phyloP scores from a whole-genome alignment of 2,888 invertebrate genomes.

The Piscicola geometra region DNA sequence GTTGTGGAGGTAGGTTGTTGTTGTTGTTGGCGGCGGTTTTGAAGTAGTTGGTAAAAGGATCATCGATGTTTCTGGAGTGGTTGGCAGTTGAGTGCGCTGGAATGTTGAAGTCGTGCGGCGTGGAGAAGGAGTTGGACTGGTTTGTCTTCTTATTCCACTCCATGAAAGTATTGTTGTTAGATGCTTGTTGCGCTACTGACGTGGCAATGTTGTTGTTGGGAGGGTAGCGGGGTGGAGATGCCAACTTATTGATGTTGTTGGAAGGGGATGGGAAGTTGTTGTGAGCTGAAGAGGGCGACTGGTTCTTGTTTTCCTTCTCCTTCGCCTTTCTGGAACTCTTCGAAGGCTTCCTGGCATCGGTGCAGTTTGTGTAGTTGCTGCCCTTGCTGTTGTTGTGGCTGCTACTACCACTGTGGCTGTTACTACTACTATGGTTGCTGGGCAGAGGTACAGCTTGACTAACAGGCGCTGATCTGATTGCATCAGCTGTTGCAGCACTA shows the following conservation, averaged over 20 bases:
- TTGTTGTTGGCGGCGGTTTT: neutral
- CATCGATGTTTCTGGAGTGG: neutral
- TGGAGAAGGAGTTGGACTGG: neutral
- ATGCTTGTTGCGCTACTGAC: constrained; percentile 1
- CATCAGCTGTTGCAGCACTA: neutral
- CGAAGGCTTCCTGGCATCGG: neutral
- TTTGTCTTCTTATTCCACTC: constrained; percentile 25
- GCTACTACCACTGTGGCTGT: too few relatives aligned
- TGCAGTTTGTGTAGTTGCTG: neutral
- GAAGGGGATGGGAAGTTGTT: neutral
- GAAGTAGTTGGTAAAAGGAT: constrained; percentile 9
- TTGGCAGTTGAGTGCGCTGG: neutral
- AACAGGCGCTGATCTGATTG: neutral
- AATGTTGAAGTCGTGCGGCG: neutral
- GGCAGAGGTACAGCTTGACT: neutral
- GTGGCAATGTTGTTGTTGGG: neutral
- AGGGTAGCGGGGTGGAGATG: neutral
- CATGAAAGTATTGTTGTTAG: neutral
- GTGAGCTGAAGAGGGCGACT: neutral
- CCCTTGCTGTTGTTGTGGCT: too few relatives aligned
- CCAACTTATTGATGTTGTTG: neutral
- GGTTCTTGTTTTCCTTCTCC: neutral
- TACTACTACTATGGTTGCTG: neutral
- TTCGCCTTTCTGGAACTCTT: neutral
- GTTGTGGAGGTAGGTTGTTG: neutral